Conservation (phyloP, 2,113 vertebrate genomes). For the Scomber scombrus region DNA sequence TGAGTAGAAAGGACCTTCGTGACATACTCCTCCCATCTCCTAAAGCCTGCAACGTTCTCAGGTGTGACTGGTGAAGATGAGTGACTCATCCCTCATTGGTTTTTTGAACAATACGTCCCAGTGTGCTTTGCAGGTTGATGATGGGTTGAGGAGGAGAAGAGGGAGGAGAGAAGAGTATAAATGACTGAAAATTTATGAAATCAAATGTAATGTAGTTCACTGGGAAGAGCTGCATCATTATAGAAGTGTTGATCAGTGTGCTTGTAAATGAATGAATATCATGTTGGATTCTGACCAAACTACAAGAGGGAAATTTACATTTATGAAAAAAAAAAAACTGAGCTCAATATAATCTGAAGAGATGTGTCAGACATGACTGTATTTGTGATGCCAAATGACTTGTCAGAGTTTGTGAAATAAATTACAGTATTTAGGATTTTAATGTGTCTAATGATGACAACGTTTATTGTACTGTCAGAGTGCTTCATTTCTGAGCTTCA, state of each 20-base stretch:
- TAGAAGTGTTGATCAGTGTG: slow-evolving; percentile 70
- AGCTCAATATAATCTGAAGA: slow-evolving; percentile 75
- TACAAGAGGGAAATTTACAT: slow-evolving; percentile 81
- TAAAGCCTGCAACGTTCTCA: slow-evolving; percentile 78
- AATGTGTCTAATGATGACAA: slow-evolving; percentile 57
- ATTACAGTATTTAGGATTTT: slow-evolving; percentile 80
- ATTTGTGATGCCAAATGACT: slow-evolving; percentile 83
- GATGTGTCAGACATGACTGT: slow-evolving; percentile 63
- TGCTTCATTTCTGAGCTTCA: slow-evolving; percentile 4
- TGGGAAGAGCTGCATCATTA: slow-evolving; percentile 76
- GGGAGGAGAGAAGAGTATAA: slow-evolving; percentile 38
- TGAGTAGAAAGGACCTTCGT: slow-evolving; percentile 55
- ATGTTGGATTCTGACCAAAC: slow-evolving; percentile 66
- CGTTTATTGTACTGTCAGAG: slow-evolving; percentile 41
- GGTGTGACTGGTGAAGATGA: slow-evolving; percentile 70
- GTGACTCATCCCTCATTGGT: slow-evolving; percentile 48
- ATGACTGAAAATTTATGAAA: slow-evolving; percentile 54
- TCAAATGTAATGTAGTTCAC: slow-evolving; percentile 71
- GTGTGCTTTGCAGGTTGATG: slow-evolving; percentile 73
- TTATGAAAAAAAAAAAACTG: slow-evolving; percentile 75
- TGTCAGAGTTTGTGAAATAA: slow-evolving; percentile 83
- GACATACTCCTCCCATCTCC: slow-evolving; percentile 64
- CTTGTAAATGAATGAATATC: slow-evolving; percentile 64
- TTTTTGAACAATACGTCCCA: slow-evolving; percentile 71
- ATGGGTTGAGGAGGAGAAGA: slow-evolving; percentile 56